Base-by-base conservation (phyloP, 2,888 invertebrate species). In the Heteromyza rotundicornis region DNA sequence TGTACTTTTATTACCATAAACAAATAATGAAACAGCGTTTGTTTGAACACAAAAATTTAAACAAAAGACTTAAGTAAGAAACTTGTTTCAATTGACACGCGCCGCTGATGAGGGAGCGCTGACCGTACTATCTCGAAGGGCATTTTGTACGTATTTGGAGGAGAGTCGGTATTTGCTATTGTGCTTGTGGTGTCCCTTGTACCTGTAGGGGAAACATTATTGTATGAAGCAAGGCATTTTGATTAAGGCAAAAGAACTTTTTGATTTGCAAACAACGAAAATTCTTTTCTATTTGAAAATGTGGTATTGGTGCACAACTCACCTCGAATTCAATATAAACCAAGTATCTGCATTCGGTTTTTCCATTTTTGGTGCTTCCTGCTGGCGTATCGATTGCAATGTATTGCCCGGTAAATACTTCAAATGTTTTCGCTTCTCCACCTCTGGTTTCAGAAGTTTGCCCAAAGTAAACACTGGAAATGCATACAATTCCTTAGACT, bases 291-390 rank as follows among this genome's bases (percentile, higher is more conserved):
- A 32, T 32, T 32, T 5, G 32, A 32, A 40, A 40, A 40, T 40
- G n/a, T 32, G 12, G 7, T 32, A 32, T 12, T 32, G 32, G 12
- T 32, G 32, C 47, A 10, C 22, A 16, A 62, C 72, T 65, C 27
- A 79, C 79, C 75, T 76, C 2, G 79, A 77, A 50, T 80, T 80
- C 10, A 80, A 51, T 10, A 79, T 74, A 24, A 79, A 77, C 80
- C 77, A 79, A 12, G 79, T 79, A 14, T 70, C 65, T 12, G 16
- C 32, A 19, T 63, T 66, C 20, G 59, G 35, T 1, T 23, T 54
- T 10, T 44, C 20, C 12, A 14, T n/a, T 7, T 16, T 57, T 16
- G 12, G 24, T 19, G 51, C 5, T 64, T 64, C 40, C 8, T 3
- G 17, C 16, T 44, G 14, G 22, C 8, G 2, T n/a, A n/a, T n/a